Conservation (phyloP, 2,113 vertebrate species). For the Crocuta crocuta region DNA sequence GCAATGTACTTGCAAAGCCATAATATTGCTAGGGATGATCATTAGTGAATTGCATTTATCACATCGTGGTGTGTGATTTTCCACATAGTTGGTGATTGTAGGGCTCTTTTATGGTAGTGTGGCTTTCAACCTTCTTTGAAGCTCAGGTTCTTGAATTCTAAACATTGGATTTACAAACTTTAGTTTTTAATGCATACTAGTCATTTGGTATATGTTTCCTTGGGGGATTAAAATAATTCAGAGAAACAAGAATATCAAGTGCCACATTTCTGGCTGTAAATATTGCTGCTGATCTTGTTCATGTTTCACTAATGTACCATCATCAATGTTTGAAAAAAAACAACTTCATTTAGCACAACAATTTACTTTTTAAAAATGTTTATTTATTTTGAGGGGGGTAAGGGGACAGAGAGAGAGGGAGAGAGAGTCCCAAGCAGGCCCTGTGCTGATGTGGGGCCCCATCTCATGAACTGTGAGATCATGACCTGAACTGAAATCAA, state of each 20-base stretch:
- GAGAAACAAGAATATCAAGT: background rate
- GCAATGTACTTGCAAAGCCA: background rate
- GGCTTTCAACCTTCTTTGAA: background rate
- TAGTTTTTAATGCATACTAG: constrained; percentile 25
- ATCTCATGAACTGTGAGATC: no score
- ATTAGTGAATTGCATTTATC: background rate
- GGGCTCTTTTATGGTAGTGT: background rate
- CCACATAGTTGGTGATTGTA: background rate
- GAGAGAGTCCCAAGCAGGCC: no score
- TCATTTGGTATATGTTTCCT: background rate
- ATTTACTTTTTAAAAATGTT: no score
- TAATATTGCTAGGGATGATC: background rate
- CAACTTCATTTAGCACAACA: background rate
- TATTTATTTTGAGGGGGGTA: no score
- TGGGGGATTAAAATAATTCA: background rate
- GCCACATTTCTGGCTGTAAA: background rate
- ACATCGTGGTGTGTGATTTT: background rate
- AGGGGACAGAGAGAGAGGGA: no score
- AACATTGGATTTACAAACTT: constrained; percentile 41
- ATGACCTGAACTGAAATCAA: no score
- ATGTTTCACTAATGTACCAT: background rate
- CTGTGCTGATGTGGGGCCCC: no score
- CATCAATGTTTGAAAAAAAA: background rate
- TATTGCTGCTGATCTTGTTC: background rate
- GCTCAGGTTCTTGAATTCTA: constrained; percentile 3